Conservation (phyloP, 2,888 invertebrate species). For the Cataglyphis livida region DNA sequence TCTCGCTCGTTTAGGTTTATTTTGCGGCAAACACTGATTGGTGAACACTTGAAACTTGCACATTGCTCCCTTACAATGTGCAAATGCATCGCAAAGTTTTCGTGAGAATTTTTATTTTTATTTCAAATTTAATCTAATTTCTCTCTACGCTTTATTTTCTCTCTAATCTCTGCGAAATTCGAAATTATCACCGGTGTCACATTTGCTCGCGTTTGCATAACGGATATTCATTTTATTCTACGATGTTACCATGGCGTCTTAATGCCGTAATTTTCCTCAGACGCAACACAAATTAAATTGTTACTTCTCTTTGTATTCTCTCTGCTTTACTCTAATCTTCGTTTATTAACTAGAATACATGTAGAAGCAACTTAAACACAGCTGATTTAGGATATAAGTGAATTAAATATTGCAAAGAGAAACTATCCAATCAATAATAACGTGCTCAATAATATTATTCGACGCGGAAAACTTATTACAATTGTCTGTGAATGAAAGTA, state of each 20-base stretch:
- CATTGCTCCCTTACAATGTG: neutral
- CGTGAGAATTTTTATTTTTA: neutral
- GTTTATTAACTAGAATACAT: slow-evolving; percentile 6
- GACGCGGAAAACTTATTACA: neutral
- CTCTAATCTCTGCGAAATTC: neutral
- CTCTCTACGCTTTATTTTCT: neutral
- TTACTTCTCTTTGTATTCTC: slow-evolving; percentile 8
- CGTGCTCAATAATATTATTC: slow-evolving; percentile 9
- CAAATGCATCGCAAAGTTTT: neutral
- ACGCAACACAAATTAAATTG: slow-evolving; percentile 16
- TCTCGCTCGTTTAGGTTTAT: neutral
- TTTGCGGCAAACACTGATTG: neutral
- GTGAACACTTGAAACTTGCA: neutral
- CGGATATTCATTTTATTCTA: neutral
- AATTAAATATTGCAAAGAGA: neutral
- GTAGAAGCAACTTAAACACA: neutral
- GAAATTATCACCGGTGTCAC: neutral
- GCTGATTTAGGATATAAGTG: neutral
- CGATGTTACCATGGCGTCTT: neutral
- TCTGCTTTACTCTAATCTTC: slow-evolving; percentile 3
- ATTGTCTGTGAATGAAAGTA: neutral
- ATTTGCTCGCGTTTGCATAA: neutral
- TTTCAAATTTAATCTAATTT: neutral
- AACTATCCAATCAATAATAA: slow-evolving; percentile 2
- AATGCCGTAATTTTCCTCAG: neutral